A percentile compares a stretch with the other conserved stretches of the same genome.
These are phyloP conservation scores for Atta cephalotes DNA, from an alignment of 1,140 invertebrate genomes.

Conservation along the genomic window DNA sequence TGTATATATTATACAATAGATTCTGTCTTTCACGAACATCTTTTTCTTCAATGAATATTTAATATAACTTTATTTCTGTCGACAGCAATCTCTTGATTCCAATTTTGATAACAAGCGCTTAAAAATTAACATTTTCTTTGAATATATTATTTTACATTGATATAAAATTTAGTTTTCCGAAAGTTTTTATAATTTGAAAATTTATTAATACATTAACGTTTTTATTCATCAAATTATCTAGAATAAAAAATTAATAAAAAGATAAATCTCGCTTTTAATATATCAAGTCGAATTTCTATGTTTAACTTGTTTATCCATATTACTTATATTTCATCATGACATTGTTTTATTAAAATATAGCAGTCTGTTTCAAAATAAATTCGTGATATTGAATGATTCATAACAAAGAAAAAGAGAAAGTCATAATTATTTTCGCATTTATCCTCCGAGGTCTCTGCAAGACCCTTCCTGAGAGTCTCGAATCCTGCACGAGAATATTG, in stretches of 20 bases:
- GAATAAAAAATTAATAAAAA: neutral
- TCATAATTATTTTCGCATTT: conserved; percentile 70
- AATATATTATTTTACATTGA: conserved; percentile 5
- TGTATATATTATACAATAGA: neutral
- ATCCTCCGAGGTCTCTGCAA: conserved; percentile 16
- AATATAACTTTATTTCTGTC: neutral
- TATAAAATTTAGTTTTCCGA: neutral
- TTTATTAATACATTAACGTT: neutral
- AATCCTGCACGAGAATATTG: conserved; percentile 48
- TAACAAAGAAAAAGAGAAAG: neutral
- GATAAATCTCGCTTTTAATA: neutral
- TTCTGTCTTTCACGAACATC: neutral
- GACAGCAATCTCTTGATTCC: neutral
- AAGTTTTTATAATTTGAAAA: neutral
- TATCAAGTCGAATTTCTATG: neutral
- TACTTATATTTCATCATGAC: no score
- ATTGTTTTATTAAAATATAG: neutral
- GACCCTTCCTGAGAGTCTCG: conserved; percentile 37
- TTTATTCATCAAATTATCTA: neutral
- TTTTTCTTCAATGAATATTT: conserved; percentile 11
- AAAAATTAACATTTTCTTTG: neutral
- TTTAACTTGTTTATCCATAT: neutral
- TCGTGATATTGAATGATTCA: conserved; percentile 7
- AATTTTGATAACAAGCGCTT: neutral
- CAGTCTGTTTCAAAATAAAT: neutral